phyloP scores from a whole-genome alignment of 92 coral and sea anemone species.

The Palythoa heliodiscus region DNA sequence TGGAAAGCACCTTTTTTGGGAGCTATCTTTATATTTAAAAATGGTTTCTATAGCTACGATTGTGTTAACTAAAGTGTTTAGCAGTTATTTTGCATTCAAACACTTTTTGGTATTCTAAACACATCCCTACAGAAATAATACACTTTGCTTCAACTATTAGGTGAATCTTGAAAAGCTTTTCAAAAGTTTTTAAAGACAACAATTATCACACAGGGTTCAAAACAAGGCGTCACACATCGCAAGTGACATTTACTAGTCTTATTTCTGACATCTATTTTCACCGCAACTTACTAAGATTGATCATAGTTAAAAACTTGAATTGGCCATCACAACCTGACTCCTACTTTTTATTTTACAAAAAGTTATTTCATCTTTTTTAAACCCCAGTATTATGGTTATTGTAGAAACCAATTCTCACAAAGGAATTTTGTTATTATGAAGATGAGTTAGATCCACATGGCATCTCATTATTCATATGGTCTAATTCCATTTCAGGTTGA shows the following conservation, averaged over 20 bases:
- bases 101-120: neutral
- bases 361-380: too few relatives aligned
- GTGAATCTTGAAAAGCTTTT: neutral
- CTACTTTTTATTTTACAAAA: too few relatives aligned
- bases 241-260: too few relatives aligned
- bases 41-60: neutral
- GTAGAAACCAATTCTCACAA: neutral
- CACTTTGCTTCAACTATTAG: neutral
- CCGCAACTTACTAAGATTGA: too few relatives aligned
- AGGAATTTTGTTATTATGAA: neutral
- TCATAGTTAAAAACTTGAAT: too few relatives aligned
- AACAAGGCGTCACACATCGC: too few relatives aligned
- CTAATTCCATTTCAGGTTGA: conserved; percentile 61
- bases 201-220: too few relatives aligned
- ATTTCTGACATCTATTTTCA: too few relatives aligned
- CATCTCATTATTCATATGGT: neutral
- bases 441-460: neutral
- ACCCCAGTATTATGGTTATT: neutral
- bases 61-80: neutral
- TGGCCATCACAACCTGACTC: too few relatives aligned
- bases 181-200: neutral
- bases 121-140: neutral
- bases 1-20: too few relatives aligned
- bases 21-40: too few relatives aligned
- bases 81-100: neutral